Evolutionary conservation across 2,888 invertebrate genomes (phyloP).

Genomic region (Notocelia uddmanniana): DNA sequence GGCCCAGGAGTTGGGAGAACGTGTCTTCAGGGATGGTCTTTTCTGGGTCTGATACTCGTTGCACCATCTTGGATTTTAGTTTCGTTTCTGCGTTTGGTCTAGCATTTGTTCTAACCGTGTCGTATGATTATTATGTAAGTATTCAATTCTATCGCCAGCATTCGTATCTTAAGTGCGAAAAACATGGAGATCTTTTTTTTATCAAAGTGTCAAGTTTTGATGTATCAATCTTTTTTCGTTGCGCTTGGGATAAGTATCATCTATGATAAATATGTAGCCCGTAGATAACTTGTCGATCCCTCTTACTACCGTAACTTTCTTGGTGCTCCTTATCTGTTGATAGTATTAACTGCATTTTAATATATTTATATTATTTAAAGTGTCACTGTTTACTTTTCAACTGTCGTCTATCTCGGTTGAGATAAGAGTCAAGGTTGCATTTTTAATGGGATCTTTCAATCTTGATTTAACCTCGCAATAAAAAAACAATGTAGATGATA

Average conservation of each 20-base stretch:
- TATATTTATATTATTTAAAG: not conserved
- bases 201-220: not conserved
- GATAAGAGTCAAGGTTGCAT: constrained; percentile 5
- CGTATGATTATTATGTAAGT: not conserved
- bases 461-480: constrained; percentile 1
- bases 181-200: not conserved
- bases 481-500: not conserved
- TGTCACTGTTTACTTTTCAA: not conserved
- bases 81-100: not conserved
- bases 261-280: not conserved
- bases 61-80: constrained; percentile 62
- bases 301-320: not conserved
- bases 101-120: not conserved
- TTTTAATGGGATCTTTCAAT: not conserved
- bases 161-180: not conserved
- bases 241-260: not conserved
- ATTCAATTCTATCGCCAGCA: too few species aligned
- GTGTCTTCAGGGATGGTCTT: constrained; percentile 61
- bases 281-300: not conserved
- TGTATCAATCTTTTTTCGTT: not conserved
- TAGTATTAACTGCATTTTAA: not conserved
- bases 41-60: constrained; percentile 53
- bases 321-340: constrained; percentile 4
- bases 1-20: constrained; percentile 69
- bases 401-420: not conserved